A percentile compares a stretch with the other conserved stretches of the same genome.
phyloP scores from a whole-genome alignment of 2,888 invertebrate species.

The Drosophila neotestacea region DNA sequence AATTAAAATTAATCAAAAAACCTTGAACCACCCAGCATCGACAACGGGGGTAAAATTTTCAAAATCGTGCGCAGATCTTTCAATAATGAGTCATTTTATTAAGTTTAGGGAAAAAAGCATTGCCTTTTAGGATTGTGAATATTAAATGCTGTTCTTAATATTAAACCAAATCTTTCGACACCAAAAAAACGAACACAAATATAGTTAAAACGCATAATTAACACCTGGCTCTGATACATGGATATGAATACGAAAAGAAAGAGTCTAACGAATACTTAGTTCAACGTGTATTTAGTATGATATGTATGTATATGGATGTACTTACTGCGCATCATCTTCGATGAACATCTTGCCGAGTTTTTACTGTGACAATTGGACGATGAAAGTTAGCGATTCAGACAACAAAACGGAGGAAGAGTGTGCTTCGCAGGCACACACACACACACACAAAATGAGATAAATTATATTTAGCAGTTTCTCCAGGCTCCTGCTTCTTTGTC shows the following conservation, averaged over 20 bases:
- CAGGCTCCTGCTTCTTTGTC: slow-evolving; percentile 3
- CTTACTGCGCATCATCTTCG: slow-evolving; percentile 84
- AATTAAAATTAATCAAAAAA: not conserved
- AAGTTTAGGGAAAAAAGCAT: too few species aligned
- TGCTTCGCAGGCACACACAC: slow-evolving; percentile 24
- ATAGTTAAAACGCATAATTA: slow-evolving; percentile 11
- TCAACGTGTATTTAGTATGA: not conserved
- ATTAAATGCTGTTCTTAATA: not conserved
- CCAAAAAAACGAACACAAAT: slow-evolving; percentile 6
- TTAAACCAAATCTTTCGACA: not conserved
- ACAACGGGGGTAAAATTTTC: not conserved
- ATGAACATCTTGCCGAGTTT: slow-evolving; percentile 78
- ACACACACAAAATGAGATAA: slow-evolving; percentile 22
- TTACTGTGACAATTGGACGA: slow-evolving; percentile 34
- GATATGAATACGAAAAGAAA: not conserved
- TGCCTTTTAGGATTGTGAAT: too few species aligned
- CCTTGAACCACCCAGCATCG: not conserved
- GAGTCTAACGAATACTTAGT: slow-evolving; percentile 6
- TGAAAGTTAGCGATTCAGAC: slow-evolving; percentile 25
- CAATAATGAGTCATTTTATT: not conserved
- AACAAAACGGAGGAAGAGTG: slow-evolving; percentile 13
- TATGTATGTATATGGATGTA: slow-evolving; percentile 41
- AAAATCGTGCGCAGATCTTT: not conserved
- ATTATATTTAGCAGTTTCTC: slow-evolving; percentile 24
- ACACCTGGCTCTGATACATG: slow-evolving; percentile 10